Evolutionary conservation across 2,888 invertebrate genomes (phyloP), one percentile per base, ranked within the genome.

Genomic region (Malacosoma neustria): DNA sequence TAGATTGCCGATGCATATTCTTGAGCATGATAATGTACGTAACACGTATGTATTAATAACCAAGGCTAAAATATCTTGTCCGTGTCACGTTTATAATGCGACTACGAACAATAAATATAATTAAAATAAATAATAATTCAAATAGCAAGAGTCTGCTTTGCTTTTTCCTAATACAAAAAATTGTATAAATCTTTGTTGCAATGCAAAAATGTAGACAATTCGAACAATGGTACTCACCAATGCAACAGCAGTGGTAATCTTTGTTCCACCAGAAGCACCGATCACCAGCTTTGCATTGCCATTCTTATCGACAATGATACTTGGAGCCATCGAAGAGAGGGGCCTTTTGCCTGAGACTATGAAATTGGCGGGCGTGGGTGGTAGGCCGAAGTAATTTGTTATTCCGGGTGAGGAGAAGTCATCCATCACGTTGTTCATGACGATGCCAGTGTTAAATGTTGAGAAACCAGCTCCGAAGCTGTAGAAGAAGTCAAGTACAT

Each of bases 351-450:
- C 90, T 0, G 95, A 93, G 33, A 70, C 79, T 47, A 97, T 93
- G 58, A 89, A 92, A 79, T 97, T 97, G 5, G 91, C 90, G 0
- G 92, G 90, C 0, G 95, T 94, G 0, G 94, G 93, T 34, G 92
- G 90, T 7, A 95, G 50, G 1, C 89, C 90, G 65, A 92, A 94
- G 43, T 80, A 89, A 59, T 92, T 92, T 0, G 87, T 82, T 40
- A 91, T 87, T 14, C 91, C 89, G 0, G 93, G 93, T 0, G 92
- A 90, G 0, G 96, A 94, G 72, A 98, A 99, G 65, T 98, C 98
- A 51, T 97, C 96, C 95, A 99, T 97, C 44, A 95, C 94, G 66
- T 96, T 94, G 72, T 98, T 99, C 72, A 96, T 92, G n/a, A 98
- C 85, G 13, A 99, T 93, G 0, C 98, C 98, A 0, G 96, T 95